phyloP scores from a whole-genome alignment of 2,113 vertebrate genomes.

The Strix uralensis region DNA sequence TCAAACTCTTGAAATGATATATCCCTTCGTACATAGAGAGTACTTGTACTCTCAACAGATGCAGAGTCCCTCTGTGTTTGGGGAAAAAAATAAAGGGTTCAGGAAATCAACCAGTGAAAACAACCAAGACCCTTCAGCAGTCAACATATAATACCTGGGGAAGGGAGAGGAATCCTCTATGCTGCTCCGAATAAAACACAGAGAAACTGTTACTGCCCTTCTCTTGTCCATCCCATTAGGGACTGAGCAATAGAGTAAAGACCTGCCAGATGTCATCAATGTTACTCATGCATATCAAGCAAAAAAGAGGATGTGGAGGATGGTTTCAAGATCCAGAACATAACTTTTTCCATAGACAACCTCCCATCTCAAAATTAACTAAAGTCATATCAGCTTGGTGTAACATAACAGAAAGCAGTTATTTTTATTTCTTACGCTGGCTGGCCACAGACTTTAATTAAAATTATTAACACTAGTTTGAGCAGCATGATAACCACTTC shows the following conservation, averaged over 20 bases:
- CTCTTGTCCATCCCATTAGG: not conserved
- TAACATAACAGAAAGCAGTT: not conserved
- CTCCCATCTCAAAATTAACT: not conserved
- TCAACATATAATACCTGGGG: not conserved
- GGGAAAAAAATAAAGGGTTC: not conserved
- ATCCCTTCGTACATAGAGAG: not conserved
- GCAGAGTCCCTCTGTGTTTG: not conserved
- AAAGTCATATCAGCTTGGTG: not conserved
- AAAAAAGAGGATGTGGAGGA: not conserved
- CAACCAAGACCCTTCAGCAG: not conserved
- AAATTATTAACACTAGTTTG: not conserved
- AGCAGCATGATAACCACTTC: not conserved
- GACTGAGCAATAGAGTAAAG: not conserved
- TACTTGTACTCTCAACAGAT: not conserved
- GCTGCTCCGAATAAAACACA: too few relatives aligned
- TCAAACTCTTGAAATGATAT: not conserved
- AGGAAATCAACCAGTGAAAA: not conserved
- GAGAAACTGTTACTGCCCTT: not conserved
- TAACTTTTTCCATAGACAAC: not conserved
- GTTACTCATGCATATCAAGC: fast-evolving
- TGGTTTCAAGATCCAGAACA: not conserved
- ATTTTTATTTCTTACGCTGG: not conserved
- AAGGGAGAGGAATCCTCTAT: not conserved
- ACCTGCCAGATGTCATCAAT: not conserved
- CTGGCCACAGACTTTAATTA: not conserved